Percentiles rank a stretch among this genome's conserved stretches.
phyloP scores from a whole-genome alignment of 2,797 vertebrate species.

The Hypotaenidia philippensis region DNA sequence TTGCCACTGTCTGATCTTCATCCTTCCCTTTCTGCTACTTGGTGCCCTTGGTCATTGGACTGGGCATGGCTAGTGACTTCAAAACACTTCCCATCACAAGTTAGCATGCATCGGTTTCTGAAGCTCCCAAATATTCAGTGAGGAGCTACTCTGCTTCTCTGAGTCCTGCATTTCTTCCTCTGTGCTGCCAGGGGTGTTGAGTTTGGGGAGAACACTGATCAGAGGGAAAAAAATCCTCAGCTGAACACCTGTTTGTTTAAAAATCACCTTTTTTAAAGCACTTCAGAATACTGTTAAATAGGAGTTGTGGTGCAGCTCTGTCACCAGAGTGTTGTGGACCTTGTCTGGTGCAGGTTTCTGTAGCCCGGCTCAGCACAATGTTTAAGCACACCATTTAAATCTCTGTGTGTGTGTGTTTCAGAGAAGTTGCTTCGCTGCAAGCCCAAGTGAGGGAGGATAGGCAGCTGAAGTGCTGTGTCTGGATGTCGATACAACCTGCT shows the following conservation, averaged over 20 bases:
- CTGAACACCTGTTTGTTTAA: background rate
- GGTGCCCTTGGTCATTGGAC: background rate
- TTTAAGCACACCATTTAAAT: background rate
- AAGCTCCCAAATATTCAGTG: background rate
- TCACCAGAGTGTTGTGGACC: accelerated
- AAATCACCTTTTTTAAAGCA: background rate
- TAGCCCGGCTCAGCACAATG: background rate
- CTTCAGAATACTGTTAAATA: background rate
- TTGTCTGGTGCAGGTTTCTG: background rate
- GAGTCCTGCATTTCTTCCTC: background rate
- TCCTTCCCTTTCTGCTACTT: background rate
- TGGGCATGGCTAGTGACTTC: background rate
- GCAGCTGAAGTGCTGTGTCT: background rate
- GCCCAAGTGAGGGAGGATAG: background rate
- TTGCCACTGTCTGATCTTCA: background rate
- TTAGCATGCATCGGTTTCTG: background rate
- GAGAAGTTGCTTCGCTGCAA: background rate
- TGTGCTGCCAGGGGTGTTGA: background rate
- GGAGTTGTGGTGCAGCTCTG: background rate
- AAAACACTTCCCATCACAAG: background rate
- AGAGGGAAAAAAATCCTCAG: background rate
- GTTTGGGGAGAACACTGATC: background rate
- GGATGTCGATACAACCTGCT: no score
- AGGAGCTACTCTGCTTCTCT: background rate
- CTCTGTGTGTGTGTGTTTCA: background rate